Evolutionary conservation across 2,797 vertebrate genomes (phyloP).

Genomic region (Molossus molossus): DNA sequence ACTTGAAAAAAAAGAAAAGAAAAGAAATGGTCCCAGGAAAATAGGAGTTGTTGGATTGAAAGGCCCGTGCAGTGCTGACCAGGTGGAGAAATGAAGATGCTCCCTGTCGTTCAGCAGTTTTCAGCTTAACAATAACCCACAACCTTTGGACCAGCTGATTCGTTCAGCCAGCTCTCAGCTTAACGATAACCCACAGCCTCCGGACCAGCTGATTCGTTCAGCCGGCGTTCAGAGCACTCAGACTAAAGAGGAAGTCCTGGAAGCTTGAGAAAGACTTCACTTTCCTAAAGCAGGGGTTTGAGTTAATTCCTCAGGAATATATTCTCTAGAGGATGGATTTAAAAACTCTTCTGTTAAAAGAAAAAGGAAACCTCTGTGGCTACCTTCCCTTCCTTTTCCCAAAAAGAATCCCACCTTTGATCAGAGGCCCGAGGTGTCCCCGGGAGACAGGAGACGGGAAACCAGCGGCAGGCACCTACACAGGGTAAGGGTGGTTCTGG

Average conservation of each 20-base stretch:
- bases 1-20: not conserved
- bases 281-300: slow-evolving; percentile 28
- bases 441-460: not conserved
- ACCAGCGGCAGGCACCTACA: not conserved
- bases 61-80: not conserved
- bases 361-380: not conserved
- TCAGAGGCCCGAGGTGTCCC: not conserved
- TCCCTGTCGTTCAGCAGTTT: no score
- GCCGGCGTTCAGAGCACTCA: not conserved
- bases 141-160: no score
- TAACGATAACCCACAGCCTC: no score
- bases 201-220: no score
- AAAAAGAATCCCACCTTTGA: not conserved
- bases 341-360: slow-evolving; percentile 29
- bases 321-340: not conserved
- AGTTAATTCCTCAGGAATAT: not conserved
- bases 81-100: not conserved
- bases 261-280: not conserved
- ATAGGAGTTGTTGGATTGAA: not conserved
- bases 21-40: not conserved
- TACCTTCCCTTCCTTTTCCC: not conserved
- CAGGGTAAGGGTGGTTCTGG: not conserved
- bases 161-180: no score
- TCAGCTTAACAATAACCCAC: no score
- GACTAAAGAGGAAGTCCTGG: not conserved